A percentile compares a stretch with the other conserved stretches of the same genome.
Evolutionary conservation across 2,888 invertebrate species (phyloP).

Genomic region (Geophilus truncorum): DNA sequence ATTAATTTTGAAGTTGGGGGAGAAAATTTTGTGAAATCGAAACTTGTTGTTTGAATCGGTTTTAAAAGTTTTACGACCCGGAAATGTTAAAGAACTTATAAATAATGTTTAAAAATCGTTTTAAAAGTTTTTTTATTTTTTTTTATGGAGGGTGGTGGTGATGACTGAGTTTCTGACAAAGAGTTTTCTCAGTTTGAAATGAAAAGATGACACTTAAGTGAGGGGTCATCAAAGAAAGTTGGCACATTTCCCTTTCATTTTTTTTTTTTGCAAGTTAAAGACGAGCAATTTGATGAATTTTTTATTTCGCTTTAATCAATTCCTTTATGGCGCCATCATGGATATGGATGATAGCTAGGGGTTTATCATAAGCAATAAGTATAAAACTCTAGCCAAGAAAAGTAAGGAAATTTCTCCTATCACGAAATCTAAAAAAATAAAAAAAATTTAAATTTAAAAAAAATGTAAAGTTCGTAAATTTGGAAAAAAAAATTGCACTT

Average conservation of each 20-base stretch:
- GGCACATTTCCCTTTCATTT: background rate
- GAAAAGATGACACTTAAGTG: background rate
- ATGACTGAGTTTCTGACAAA: background rate
- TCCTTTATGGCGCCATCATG: background rate
- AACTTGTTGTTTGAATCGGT: too few relatives aligned
- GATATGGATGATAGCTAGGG: background rate
- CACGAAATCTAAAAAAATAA: background rate
- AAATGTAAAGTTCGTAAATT: background rate
- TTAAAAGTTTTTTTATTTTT: background rate
- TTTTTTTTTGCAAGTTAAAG: background rate
- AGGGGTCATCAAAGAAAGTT: background rate
- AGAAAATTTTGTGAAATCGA: too few relatives aligned
- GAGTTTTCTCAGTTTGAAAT: background rate
- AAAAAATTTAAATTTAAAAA: background rate
- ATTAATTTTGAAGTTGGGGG: too few relatives aligned
- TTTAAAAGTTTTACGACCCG: too few relatives aligned
- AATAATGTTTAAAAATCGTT: too few relatives aligned
- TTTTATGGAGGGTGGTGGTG: background rate
- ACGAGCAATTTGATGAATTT: slow-evolving; percentile 11
- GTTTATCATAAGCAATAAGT: background rate
- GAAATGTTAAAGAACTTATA: too few relatives aligned
- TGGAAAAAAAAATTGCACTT: background rate
- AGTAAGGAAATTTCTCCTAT: background rate
- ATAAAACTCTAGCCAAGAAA: background rate
- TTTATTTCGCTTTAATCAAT: slow-evolving; percentile 18